Percentiles rank a stretch among this genome's conserved stretches.
phyloP scores from a whole-genome alignment of 2,888 invertebrate species.

The Cyclophora albipunctata region DNA sequence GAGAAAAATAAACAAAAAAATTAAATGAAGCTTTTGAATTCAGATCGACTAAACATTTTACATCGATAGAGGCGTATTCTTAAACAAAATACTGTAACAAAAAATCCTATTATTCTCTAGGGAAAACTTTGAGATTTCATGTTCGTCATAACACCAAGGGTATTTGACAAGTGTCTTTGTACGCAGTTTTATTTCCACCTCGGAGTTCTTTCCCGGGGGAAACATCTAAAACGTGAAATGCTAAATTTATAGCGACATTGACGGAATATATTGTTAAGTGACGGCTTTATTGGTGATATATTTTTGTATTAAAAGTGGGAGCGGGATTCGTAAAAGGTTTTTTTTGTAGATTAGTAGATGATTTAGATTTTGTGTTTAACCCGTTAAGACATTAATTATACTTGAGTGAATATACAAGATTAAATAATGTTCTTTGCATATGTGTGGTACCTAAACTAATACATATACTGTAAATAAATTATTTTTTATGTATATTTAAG shows the following conservation, averaged over 20 bases:
- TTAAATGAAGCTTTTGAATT: too few relatives aligned
- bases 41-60: too few relatives aligned
- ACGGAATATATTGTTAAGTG: constrained; percentile 20
- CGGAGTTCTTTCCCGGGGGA: constrained; percentile 10
- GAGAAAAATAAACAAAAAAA: too few relatives aligned
- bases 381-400: too few relatives aligned
- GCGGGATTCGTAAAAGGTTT: constrained; percentile 1
- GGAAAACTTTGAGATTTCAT: constrained; percentile 10
- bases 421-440: too few relatives aligned
- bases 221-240: constrained; percentile 6
- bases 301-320: constrained; percentile 5
- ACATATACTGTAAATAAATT: too few relatives aligned
- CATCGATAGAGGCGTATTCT: too few relatives aligned
- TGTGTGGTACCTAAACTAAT: too few relatives aligned
- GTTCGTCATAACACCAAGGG: constrained; percentile 5
- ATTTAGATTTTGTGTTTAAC: too few relatives aligned
- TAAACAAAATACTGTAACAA: constrained; percentile 4
- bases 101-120: constrained; percentile 6
- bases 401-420: too few relatives aligned
- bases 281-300: constrained; percentile 16
- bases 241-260: constrained; percentile 10
- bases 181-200: constrained; percentile 14
- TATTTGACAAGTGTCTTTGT: constrained; percentile 16
- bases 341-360: not conserved
- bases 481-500: too few relatives aligned